A percentile compares a stretch with the other conserved stretches of the same genome.
Conservation (phyloP, 2,113 vertebrate genomes). For the Tinamus guttatus region DNA sequence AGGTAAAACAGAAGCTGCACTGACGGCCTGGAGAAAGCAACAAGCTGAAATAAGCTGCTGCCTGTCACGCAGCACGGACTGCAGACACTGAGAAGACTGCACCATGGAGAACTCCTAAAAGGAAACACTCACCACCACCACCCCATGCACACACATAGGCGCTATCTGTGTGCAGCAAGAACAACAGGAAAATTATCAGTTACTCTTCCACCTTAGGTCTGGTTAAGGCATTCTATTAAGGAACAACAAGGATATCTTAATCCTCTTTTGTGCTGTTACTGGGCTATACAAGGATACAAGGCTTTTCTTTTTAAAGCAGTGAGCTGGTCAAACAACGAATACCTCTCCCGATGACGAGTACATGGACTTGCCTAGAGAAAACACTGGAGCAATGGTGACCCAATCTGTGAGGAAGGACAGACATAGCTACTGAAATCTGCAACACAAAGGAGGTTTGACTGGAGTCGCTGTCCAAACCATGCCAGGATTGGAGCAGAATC, state of each 20-base stretch:
- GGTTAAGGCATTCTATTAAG: not conserved
- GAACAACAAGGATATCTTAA: fast-evolving
- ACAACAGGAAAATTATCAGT: not conserved
- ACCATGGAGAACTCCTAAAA: not conserved
- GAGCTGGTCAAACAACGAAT: not conserved
- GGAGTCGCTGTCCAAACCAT: not conserved
- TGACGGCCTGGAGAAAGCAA: not conserved
- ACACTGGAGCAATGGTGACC: not conserved
- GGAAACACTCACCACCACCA: not conserved
- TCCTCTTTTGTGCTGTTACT: not conserved
- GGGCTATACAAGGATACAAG: not conserved
- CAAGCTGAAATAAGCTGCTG: not conserved
- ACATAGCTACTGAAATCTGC: not conserved
- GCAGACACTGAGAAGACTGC: not conserved
- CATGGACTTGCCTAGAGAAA: not conserved
- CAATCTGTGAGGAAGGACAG: not conserved
- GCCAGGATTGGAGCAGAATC: not conserved
- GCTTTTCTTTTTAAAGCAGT: not conserved
- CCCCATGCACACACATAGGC: fast-evolving
- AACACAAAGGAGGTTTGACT: fast-evolving
- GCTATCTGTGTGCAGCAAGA: not conserved
- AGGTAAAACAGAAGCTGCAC: not conserved
- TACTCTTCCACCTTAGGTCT: not conserved
- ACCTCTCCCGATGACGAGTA: not conserved
- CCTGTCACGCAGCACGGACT: not conserved